These are phyloP conservation scores for Stenodema calcarata DNA, from an alignment of 2,888 invertebrate genomes.

Conservation along the genomic window DNA sequence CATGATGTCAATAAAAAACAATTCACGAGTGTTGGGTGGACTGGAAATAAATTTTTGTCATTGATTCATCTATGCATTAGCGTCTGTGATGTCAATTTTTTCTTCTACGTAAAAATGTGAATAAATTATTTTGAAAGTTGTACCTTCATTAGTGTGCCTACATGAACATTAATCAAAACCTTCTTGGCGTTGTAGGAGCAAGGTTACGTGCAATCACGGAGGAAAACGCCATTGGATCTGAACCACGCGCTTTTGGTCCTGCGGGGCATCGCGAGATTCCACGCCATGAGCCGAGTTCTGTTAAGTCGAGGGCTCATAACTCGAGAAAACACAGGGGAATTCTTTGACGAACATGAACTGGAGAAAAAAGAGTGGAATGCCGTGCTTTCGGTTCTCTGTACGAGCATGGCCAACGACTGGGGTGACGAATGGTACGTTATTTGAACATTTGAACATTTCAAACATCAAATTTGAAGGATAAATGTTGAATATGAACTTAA, in stretches of 20 bases:
- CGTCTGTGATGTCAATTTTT: too few relatives aligned
- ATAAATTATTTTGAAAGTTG: too few relatives aligned
- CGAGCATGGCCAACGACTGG: background rate
- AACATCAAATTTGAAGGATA: too few relatives aligned
- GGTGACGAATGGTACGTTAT: background rate
- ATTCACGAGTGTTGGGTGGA: too few relatives aligned
- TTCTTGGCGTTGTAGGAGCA: background rate
- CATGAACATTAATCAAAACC: too few relatives aligned
- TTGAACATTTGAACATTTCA: too few relatives aligned
- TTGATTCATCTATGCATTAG: too few relatives aligned
- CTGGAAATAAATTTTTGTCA: too few relatives aligned
- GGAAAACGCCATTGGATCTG: background rate
- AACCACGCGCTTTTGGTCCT: slow-evolving; percentile 9
- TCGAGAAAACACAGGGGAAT: background rate
- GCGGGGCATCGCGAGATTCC: slow-evolving; percentile 4
- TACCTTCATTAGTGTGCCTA: too few relatives aligned
- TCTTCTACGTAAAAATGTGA: too few relatives aligned
- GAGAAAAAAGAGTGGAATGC: background rate
- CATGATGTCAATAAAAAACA: too few relatives aligned
- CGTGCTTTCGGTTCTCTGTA: background rate
- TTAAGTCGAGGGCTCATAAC: background rate
- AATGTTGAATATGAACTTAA: too few relatives aligned
- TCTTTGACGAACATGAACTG: background rate
- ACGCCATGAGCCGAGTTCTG: slow-evolving; percentile 31
- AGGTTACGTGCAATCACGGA: background rate